These are phyloP conservation scores for Macrophya annulata DNA, from an alignment of 2,888 invertebrate species.

Conservation along the genomic window DNA sequence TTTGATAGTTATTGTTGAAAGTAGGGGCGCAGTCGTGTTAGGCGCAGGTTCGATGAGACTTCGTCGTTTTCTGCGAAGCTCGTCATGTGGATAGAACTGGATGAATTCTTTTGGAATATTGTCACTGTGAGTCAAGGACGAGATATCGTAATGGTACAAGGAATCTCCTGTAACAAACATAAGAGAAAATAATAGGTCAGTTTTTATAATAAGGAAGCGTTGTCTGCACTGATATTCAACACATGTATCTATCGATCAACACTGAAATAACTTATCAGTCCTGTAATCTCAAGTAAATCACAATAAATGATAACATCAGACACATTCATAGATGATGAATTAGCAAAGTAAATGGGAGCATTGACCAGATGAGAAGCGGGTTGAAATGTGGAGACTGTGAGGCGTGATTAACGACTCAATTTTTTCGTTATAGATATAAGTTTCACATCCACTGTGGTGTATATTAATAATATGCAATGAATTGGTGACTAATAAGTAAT, in stretches of 20 bases:
- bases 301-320: neutral
- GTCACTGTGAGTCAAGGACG: neutral
- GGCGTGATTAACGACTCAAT: slow-evolving; percentile 1
- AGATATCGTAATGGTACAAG: neutral
- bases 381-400: slow-evolving; percentile 10
- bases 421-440: neutral
- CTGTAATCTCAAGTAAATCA: neutral
- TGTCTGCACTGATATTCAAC: neutral
- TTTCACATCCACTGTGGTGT: neutral
- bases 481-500: slow-evolving; percentile 1
- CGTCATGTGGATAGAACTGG: slow-evolving; percentile 7
- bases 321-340: neutral
- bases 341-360: neutral
- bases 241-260: neutral
- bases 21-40: slow-evolving; percentile 22
- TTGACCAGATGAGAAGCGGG: slow-evolving; percentile 10
- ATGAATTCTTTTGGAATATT: neutral
- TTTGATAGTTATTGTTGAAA: slow-evolving; percentile 38
- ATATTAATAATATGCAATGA: neutral
- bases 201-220: neutral
- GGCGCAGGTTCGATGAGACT: neutral
- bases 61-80: neutral
- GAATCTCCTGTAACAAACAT: slow-evolving; percentile 37
- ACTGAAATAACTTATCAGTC: neutral
- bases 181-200: neutral